Conservation (phyloP, 2,113 vertebrate species). For the Aegypius monachus region DNA sequence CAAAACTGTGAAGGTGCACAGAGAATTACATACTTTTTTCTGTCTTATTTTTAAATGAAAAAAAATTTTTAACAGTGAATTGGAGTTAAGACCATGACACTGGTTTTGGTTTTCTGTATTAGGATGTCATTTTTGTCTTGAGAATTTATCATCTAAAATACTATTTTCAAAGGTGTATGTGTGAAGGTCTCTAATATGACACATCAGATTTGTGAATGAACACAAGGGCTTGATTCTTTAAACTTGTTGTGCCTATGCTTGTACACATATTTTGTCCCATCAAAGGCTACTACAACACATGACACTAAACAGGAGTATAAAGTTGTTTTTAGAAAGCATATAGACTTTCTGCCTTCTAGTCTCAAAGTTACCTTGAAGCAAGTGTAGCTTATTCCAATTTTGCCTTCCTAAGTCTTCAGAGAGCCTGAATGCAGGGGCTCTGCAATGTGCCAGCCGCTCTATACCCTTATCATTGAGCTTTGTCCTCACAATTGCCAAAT, state of each 20-base stretch:
- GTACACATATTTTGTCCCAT: not conserved
- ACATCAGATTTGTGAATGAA: not conserved
- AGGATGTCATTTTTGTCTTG: not conserved
- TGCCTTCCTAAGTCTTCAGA: not conserved
- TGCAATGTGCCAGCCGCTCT: not conserved
- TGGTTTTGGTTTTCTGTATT: not conserved
- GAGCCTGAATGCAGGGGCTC: not conserved
- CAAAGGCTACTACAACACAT: not conserved
- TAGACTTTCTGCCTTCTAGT: not conserved
- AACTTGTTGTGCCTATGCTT: not conserved
- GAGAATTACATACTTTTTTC: not conserved
- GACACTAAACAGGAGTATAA: not conserved
- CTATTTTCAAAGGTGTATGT: not conserved
- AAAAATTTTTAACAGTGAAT: not conserved
- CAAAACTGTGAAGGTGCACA: not conserved
- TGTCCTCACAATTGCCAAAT: not conserved
- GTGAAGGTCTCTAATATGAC: not conserved
- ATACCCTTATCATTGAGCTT: not conserved
- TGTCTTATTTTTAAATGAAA: not conserved
- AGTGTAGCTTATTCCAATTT: not conserved
- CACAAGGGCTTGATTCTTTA: not conserved
- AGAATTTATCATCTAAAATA: not conserved
- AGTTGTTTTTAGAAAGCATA: not conserved
- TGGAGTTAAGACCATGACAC: not conserved
- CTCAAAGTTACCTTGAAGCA: not conserved